These are phyloP conservation scores for Tiliqua scincoides DNA, from an alignment of 2,113 vertebrate genomes.

Conservation along the genomic window DNA sequence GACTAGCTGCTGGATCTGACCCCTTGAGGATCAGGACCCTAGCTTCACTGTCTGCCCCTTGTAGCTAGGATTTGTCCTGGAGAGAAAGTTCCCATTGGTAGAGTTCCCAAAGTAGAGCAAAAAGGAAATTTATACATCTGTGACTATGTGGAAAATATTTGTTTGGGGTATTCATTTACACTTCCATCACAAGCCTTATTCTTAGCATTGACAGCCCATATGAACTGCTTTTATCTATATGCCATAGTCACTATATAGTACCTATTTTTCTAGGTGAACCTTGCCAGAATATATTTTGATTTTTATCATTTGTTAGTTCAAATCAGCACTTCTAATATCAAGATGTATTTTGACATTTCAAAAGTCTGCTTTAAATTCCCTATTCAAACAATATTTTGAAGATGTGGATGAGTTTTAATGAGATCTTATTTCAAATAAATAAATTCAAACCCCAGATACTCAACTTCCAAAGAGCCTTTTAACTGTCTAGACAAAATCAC, in stretches of 20 bases:
- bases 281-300: background rate
- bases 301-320: background rate
- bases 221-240: background rate
- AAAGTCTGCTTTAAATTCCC: background rate
- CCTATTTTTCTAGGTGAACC: background rate
- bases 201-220: background rate
- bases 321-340: background rate
- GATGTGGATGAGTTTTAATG: background rate
- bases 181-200: background rate
- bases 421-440: background rate
- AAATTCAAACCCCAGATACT: background rate
- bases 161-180: background rate
- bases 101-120: too few species aligned
- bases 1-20: too few species aligned
- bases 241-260: background rate
- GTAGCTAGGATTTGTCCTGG: too few species aligned
- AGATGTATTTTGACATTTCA: background rate
- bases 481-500: background rate
- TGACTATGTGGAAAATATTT: background rate
- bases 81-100: too few species aligned
- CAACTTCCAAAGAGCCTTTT: background rate
- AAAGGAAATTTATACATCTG: background rate
- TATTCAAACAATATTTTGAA: background rate
- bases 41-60: too few species aligned
- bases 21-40: too few species aligned